phyloP scores from a whole-genome alignment of 2,113 vertebrate species.

The Pteropus alecto region DNA sequence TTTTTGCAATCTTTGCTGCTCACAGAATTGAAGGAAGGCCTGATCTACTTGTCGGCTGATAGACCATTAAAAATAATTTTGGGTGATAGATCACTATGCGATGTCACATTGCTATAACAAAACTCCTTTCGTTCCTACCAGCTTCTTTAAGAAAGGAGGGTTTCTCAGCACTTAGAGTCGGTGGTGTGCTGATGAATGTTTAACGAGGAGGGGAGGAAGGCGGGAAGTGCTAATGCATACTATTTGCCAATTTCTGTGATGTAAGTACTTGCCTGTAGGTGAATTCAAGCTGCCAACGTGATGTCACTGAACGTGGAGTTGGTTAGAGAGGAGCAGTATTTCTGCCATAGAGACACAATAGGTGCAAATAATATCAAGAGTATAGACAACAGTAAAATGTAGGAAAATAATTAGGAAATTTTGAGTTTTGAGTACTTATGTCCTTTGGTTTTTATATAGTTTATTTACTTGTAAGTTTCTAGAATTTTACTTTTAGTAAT shows the following conservation, averaged over 20 bases:
- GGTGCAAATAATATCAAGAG: background rate
- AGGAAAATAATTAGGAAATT: background rate
- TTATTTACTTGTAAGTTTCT: background rate
- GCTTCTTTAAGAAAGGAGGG: background rate
- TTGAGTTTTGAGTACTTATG: background rate
- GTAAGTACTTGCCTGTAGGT: background rate
- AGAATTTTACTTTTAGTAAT: background rate
- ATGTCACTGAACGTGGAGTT: background rate
- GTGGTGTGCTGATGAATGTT: background rate
- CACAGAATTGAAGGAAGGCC: background rate
- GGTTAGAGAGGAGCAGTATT: background rate
- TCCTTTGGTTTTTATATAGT: background rate
- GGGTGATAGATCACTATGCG: background rate
- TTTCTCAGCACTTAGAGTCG: background rate
- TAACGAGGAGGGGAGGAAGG: background rate
- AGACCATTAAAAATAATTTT: background rate
- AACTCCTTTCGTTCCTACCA: background rate
- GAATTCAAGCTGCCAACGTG: background rate
- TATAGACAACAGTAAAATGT: background rate
- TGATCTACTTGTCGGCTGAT: background rate
- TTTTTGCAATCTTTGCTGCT: constrained; percentile 11
- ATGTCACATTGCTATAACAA: background rate
- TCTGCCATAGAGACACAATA: background rate
- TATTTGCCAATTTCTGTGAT: background rate
- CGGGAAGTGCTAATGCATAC: background rate